Base-by-base conservation (phyloP, 2,797 vertebrate genomes). In the Acrossocheilus fasciatus region DNA sequence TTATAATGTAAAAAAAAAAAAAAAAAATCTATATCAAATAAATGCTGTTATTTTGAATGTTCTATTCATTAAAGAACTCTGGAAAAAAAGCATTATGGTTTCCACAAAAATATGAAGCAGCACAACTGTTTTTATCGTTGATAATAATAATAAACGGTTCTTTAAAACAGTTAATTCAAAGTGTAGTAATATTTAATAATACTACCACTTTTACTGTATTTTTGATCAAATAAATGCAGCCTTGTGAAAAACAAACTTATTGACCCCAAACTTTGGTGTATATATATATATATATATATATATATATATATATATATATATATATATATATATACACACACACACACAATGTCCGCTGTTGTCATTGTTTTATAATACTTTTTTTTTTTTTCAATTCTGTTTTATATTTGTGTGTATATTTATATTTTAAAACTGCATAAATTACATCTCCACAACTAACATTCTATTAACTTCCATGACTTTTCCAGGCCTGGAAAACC, bases 401-500 rank as follows among this genome's bases (percentile, higher is more conserved):
- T 45, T 26, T n/a, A 26, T 9, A 74, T 47, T 26, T 52, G 52
- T 20, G 15, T 75, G 30, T 11, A 20, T 34, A 52, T 50, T 50
- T 26, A 14, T 45, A 52, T 54, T 54, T 36, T 9, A 20, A 54
- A 57, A 59, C 9, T 17, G 76, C 54, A 62, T 39, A n/a, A 62
- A 36, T 47, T 3, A 30, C 17, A 45, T 80, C 59, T 66, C 14
- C 57, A 45, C 43, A 30, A 11, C 36, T 43, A 62, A 45, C 23
- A 59, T 62, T 59, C 10, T 30, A 79, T 62, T 78, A 1, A 18
- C 12, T 59, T 43, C 15, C 34, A 14, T 43, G 4, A 83, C 52
- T 59, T 43, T 73, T 73, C 81, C 81, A 62, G 39, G 34, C 39
- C 52, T 74, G 41, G 54, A 74, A 74, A 83, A 72, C 17, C n/a